Base-by-base conservation (phyloP, 2,113 vertebrate species). In the Ochotona curzoniae region DNA sequence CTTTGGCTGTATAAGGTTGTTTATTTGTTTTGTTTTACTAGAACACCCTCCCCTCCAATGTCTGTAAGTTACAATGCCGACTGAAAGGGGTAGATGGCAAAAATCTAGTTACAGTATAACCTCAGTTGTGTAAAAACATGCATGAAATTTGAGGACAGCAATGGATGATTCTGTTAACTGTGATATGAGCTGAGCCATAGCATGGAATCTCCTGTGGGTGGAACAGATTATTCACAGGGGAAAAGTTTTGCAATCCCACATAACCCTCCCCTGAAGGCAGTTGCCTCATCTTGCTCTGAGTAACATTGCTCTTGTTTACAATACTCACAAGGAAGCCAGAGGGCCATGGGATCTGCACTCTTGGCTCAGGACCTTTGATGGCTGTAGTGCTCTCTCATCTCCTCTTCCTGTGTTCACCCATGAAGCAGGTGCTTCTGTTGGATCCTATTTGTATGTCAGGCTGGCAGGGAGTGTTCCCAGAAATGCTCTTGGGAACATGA, bases 381-480 rank as follows among this genome's bases (percentile, higher is more conserved):
- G 61, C 18, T 28, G 12, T 28, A 67, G 7, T 81, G 49, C 20
- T 93, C 61, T 17, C 20, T 89, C n/a, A 7, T 71, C 21, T 74
- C 66, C 76, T 87, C 76, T 90, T 75, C 49, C 70, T 76, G 70
- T 26, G 84, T 64, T 63, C 83, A 79, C 88, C 35, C 71, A 69
- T 78, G 73, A 92, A 85, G 61, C 47, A 75, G 91, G 57, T 49
- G 51, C 81, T 94, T 91, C 73, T 44, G 63, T 57, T 93, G 76
- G 30, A 18, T 90, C 64, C 76, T 54, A 82, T 95, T 95, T 95
- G 87, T 87, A 90, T 91, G 84, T 49, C 1, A 85, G 67, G 32
- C 86, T 89, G 49, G 32, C 81, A 85, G 73, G 94, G 81, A 89
- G 83, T 78, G 95, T 96, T 85, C 90, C 80, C 82, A 85, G 69